Percentiles rank a stretch among this genome's conserved stretches.
Evolutionary conservation across 2,113 vertebrate genomes (phyloP).

Genomic region (Siniperca chuatsi): DNA sequence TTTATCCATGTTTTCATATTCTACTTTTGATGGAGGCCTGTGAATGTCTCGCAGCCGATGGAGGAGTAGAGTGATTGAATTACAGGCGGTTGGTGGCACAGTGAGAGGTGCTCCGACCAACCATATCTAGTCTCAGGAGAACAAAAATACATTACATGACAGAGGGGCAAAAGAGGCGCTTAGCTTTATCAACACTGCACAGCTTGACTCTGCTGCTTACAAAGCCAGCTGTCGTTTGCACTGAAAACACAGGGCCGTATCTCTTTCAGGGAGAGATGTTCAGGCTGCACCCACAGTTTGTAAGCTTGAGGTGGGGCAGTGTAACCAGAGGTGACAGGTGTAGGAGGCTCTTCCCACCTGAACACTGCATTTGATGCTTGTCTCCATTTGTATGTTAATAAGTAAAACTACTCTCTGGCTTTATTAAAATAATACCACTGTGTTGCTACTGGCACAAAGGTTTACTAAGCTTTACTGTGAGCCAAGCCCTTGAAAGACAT

Average conservation of each 20-base stretch:
- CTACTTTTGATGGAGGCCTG: conserved; percentile 19
- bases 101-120: conserved; percentile 52
- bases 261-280: conserved; percentile 26
- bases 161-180: conserved; percentile 49
- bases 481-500: not conserved
- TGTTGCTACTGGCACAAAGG: not conserved
- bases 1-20: conserved; percentile 12
- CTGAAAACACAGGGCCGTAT: conserved; percentile 37
- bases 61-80: conserved; percentile 66
- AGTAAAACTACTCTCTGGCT: conserved; percentile 15
- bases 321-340: conserved; percentile 53
- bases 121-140: conserved; percentile 59
- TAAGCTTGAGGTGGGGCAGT: conserved; percentile 24
- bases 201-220: conserved; percentile 69
- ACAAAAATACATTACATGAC: conserved; percentile 65
- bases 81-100: conserved; percentile 51
- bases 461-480: not conserved
- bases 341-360: not conserved
- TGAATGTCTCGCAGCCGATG: conserved; percentile 9
- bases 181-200: conserved; percentile 75
- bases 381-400: conserved; percentile 46
- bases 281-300: conserved; percentile 34
- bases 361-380: not conserved
- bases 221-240: conserved; percentile 42
- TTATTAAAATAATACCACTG: not conserved